Conservation (phyloP, 2,113 vertebrate species). For the Miniopterus natalensis region DNA sequence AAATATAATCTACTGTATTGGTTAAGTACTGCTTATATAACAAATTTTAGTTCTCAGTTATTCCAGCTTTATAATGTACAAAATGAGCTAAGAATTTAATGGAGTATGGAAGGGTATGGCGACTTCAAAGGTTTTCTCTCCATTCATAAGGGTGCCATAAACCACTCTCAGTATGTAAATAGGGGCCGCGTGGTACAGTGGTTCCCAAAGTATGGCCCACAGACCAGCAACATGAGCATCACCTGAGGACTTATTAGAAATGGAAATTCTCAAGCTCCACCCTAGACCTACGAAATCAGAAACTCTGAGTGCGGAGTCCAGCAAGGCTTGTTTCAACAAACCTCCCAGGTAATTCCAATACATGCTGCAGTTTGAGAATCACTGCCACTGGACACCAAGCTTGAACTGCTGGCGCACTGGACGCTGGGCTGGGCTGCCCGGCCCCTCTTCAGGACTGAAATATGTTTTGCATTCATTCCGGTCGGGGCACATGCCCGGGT, state of each 20-base stretch:
- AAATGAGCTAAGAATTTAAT: conserved; percentile 54
- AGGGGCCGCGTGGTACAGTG: not conserved
- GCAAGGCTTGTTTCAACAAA: not conserved
- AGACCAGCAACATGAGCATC: not conserved
- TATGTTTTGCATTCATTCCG: not conserved
- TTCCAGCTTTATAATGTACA: conserved; percentile 12
- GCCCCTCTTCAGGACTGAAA: not conserved
- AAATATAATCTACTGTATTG: not conserved
- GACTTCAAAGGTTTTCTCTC: not conserved
- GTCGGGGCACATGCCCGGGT: too few species aligned
- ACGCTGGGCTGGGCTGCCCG: not conserved
- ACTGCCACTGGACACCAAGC: not conserved
- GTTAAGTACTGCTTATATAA: conserved; percentile 1
- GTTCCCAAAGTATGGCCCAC: conserved; percentile 4
- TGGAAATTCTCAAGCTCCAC: not conserved
- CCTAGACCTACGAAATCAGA: not conserved
- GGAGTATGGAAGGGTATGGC: not conserved
- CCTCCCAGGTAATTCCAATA: not conserved
- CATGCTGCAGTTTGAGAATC: not conserved
- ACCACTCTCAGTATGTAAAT: not conserved
- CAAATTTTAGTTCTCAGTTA: not conserved
- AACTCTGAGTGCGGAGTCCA: not conserved
- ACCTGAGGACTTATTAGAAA: conserved; percentile 32
- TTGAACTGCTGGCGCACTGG: not conserved
- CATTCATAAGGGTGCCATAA: not conserved